Evolutionary conservation across 2,113 vertebrate genomes (phyloP), one percentile per base, ranked within the genome.

Genomic region (Plestiodon gilberti): DNA sequence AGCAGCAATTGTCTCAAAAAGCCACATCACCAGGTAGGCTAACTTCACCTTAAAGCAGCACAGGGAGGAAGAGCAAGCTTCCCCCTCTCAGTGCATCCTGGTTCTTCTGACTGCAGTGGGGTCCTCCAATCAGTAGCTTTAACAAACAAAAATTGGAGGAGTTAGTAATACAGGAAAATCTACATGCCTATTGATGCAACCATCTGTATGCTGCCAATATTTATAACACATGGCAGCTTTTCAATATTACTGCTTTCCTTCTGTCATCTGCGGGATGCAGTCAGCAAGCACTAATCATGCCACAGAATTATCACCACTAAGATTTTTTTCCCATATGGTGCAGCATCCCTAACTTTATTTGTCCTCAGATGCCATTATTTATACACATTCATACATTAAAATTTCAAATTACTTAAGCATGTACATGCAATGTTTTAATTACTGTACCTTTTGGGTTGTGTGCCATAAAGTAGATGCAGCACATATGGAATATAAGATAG

Each of bases 221-320:
- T 87, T 84, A 85, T 86, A 84, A 73, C 62, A 6, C 52, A 83
- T 76, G 84, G 76, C 48, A 88, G 79, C 9, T 30, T 30, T 80
- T 87, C 77, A 84, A 62, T 22, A 18, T 13, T 57, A 57, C 55
- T 15, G 25, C 62, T 81, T 85, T 40, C 38, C 57, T 4, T 80
- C 86, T 93, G 55, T 85, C 40, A 77, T 4, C 1, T 52, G 55
- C 78, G 81, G 65, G 78, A 77, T 33, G 28, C 38, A 90, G 73
- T 4, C 75, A 88, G 74, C 20, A 62, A 86, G 28, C 20, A 86
- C 3, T 0, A 80, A 79, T 90, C 69, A 74, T 22, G 40, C 64
- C 76, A 55, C 23, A 79, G 67, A 89, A 83, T 77, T 73, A 90
- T 91, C 89, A 69, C 43, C 84, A 78, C 6, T 84, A 76, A n/a